Conservation (phyloP, 1,140 invertebrate species). For the Drosophila leontia region DNA sequence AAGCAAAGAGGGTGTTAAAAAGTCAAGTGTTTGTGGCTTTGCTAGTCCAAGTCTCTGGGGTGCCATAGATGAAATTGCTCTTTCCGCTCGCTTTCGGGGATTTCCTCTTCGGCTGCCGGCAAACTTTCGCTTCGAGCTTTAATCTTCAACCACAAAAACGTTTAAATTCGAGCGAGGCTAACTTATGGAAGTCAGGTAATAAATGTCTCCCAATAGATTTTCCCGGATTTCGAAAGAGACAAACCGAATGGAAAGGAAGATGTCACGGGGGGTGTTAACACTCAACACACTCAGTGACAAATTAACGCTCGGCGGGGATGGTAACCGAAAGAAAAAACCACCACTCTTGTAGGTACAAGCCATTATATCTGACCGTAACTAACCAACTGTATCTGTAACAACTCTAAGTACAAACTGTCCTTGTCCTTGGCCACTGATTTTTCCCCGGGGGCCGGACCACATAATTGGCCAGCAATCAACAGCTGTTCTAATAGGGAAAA, state of each 20-base stretch:
- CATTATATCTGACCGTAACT: conserved; percentile 52
- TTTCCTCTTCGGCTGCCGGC: neutral
- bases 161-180: conserved; percentile 55
- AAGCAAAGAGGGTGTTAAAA: conserved; percentile 65
- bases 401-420: conserved; percentile 12
- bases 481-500: conserved; percentile 53
- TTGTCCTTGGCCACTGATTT: conserved; percentile 68
- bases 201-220: conserved; percentile 78
- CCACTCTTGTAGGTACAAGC: conserved; percentile 35
- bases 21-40: conserved; percentile 58
- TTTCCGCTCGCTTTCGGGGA: conserved; percentile 25
- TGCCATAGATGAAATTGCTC: conserved; percentile 72
- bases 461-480: conserved; percentile 72
- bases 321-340: conserved; percentile 23
- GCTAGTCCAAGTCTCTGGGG: conserved; percentile 46
- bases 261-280: conserved; percentile 31
- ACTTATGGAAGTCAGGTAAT: conserved; percentile 53
- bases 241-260: conserved; percentile 37
- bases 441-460: conserved; percentile 63
- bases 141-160: conserved; percentile 50
- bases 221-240: conserved; percentile 14
- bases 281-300: conserved; percentile 60
- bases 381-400: conserved; percentile 43
- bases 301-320: conserved; percentile 64
- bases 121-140: conserved; percentile 64